phyloP scores from a whole-genome alignment of 2,888 invertebrate genomes.

The Brachynemurus nebulosus region DNA sequence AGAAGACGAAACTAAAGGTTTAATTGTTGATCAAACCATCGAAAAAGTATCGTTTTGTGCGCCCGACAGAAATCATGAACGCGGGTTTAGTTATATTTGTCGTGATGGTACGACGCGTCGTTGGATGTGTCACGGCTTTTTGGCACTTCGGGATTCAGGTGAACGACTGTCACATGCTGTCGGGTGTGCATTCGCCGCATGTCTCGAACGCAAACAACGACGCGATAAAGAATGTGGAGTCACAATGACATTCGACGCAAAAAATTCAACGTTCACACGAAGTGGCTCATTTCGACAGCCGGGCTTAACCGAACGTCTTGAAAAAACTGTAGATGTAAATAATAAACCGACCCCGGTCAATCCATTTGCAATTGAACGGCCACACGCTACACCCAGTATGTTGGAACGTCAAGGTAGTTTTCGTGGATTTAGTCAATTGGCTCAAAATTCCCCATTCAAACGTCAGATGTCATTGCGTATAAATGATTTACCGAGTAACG shows the following conservation, averaged over 20 bases:
- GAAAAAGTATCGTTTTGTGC: conserved; percentile 99
- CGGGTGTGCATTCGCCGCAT: conserved; percentile 97
- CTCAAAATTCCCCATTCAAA: conserved; percentile 82
- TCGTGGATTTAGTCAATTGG: conserved; percentile 69
- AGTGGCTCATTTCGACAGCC: conserved; percentile 85
- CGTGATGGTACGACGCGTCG: conserved; percentile 95
- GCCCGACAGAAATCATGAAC: conserved; percentile 93
- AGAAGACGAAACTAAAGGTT: conserved; percentile 95
- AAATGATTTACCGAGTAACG: conserved; percentile 88
- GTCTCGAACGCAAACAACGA: conserved; percentile 93
- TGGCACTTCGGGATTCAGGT: conserved; percentile 90
- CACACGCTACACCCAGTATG: conserved; percentile 90
- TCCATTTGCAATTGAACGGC: conserved; percentile 88
- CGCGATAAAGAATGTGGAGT: conserved; percentile 93
- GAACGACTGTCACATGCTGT: conserved; percentile 98
- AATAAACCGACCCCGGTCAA: conserved; percentile 52
- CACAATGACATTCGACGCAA: conserved; percentile 82
- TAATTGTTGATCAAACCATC: conserved; percentile 98
- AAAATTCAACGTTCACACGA: conserved; percentile 82
- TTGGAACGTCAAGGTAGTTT: conserved; percentile 92
- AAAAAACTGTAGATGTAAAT: conserved; percentile 28
- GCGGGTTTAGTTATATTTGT: conserved; percentile 98
- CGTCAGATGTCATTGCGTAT: conserved; percentile 89
- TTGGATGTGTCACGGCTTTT: conserved; percentile 99
- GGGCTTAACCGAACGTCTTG: conserved; percentile 63